Percentiles rank a stretch among this genome's conserved stretches.
phyloP scores from a whole-genome alignment of 1,140 invertebrate genomes.

The Ceratoteleas bidentatus region DNA sequence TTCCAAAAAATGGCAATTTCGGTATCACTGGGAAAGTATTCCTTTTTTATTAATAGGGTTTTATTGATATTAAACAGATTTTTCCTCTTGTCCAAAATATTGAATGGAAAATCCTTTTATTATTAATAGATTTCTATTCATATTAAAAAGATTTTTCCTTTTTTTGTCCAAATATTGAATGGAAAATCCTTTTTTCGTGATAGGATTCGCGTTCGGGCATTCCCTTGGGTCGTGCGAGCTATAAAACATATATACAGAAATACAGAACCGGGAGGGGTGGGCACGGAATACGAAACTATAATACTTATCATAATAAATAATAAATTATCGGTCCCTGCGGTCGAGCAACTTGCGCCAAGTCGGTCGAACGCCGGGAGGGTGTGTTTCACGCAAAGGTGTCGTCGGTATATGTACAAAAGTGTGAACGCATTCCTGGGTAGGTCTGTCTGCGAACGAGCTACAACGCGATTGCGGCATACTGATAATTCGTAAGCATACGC shows the following conservation, averaged over 20 bases:
- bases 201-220: not conserved
- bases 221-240: not conserved
- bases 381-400: not conserved
- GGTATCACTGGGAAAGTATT: no score
- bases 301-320: conserved; percentile 38
- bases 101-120: no score
- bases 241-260: conserved; percentile 30
- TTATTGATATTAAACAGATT: no score
- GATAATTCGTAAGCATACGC: conserved; percentile 54
- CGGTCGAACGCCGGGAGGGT: not conserved
- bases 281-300: conserved; percentile 28
- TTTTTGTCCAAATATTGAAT: no score
- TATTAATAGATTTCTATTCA: no score
- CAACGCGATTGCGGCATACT: conserved; percentile 26
- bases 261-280: conserved; percentile 11
- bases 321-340: conserved; percentile 12
- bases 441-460: conserved; percentile 58
- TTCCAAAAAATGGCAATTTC: no score
- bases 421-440: conserved; percentile 18
- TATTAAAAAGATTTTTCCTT: no score
- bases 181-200: no score
- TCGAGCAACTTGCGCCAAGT: conserved; percentile 7
- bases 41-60: no score
- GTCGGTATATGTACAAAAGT: conserved; percentile 44
- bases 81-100: no score